Evolutionary conservation across 2,888 invertebrate species (phyloP), one percentile per base, ranked within the genome.

Genomic region (Epinotia demarniana): DNA sequence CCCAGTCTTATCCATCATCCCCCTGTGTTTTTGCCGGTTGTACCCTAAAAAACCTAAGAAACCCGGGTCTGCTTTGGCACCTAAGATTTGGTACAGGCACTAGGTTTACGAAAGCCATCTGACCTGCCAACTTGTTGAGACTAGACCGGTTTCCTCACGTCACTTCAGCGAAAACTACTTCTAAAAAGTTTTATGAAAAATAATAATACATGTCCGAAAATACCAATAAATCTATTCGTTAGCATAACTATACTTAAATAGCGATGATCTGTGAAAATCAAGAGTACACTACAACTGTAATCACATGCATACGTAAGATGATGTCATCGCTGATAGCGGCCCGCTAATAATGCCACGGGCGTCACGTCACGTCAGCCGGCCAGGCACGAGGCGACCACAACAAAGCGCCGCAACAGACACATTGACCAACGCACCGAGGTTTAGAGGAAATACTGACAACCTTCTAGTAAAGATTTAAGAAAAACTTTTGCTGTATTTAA

Each of bases 271-370:
- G 39, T 8, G 19, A 63, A 57, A 69, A 69, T 63, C 46, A 69
- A 63, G 57, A 74, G 57, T 49, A 74, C 39, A 19, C 33, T 68
- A 57, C 33, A 67, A 27, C 27, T 39, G 49, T 64, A 58, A 74
- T 49, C 46, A 33, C 57, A 69, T 74, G 39, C 63, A 73, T 49
- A 39, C 16, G 43, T 9, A 60, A 23, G 78, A 72, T 84, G 84
- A 84, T 81, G 80, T 82, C 82, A 84, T n/a, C 68, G 73, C 55
- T 27, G 74, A 64, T 74, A 70, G 58, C 67, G 18, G 81, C 79
- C 79, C 81, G 84, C 85, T 85, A 90, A 87, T 89, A 89, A 89
- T 88, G 91, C 89, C 91, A 91, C 90, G 91, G 91, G 89, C 90
- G 83, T 16, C 53, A n/a, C 90, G 83, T 16, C 53, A n/a, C 53